These are phyloP conservation scores for Drosophila melanica DNA, from an alignment of 1,140 invertebrate genomes.

Conservation along the genomic window DNA sequence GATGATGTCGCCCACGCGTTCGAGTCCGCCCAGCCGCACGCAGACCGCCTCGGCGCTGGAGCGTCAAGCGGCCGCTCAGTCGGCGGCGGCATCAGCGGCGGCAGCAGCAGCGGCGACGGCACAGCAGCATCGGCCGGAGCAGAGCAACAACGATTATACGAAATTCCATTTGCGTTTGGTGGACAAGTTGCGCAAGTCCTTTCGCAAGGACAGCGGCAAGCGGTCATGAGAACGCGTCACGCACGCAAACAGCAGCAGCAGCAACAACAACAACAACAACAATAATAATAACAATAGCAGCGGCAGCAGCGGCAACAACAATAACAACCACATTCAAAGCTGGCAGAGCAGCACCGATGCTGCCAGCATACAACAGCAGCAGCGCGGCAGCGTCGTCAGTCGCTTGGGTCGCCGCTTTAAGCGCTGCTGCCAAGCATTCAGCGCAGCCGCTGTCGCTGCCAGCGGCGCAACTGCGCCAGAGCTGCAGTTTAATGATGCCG, in stretches of 20 bases:
- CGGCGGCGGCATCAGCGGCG: slow-evolving; percentile 83
- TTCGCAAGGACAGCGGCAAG: slow-evolving; percentile 87
- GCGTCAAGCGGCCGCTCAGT: slow-evolving; percentile 83
- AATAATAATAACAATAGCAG: slow-evolving; percentile 27
- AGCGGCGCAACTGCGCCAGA: slow-evolving; percentile 5
- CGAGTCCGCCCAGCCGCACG: slow-evolving; percentile 74
- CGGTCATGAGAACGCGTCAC: slow-evolving; percentile 75
- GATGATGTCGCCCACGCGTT: slow-evolving; percentile 87
- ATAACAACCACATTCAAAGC: slow-evolving; percentile 27
- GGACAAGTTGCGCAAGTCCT: slow-evolving; percentile 91
- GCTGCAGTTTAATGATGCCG: slow-evolving; percentile 28
- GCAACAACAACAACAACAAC: slow-evolving; percentile 41
- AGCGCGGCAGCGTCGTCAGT: slow-evolving; percentile 43
- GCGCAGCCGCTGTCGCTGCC: slow-evolving; percentile 23
- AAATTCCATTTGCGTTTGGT: slow-evolving; percentile 94
- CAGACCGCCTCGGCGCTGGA: slow-evolving; percentile 68
- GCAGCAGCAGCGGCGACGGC: slow-evolving; percentile 86
- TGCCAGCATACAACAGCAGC: slow-evolving; percentile 22
- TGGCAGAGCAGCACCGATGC: slow-evolving; percentile 14
- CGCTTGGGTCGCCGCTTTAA: slow-evolving; percentile 56
- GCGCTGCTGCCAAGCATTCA: slow-evolving; percentile 48
- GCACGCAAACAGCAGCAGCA: slow-evolving; percentile 28
- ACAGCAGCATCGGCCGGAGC: slow-evolving; percentile 81
- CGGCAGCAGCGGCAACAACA: slow-evolving; percentile 4
- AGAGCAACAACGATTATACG: slow-evolving; percentile 87